phyloP scores from a whole-genome alignment of 2,113 vertebrate genomes.

The Echinops telfairi region DNA sequence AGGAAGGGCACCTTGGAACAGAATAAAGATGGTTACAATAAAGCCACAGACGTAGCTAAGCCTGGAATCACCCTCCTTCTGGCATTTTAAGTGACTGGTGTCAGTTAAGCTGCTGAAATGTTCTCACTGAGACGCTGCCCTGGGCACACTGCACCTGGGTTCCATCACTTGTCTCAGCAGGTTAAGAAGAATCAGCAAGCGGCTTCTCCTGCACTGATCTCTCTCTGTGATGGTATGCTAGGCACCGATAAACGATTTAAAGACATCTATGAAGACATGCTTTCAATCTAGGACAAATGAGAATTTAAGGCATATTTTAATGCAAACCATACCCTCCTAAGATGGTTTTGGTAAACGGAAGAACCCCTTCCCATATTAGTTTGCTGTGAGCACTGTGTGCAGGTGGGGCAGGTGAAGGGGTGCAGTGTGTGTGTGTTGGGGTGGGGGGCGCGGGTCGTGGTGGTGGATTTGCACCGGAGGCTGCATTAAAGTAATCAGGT shows the following conservation, averaged over 20 bases:
- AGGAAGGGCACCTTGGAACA: neutral
- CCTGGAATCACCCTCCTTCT: neutral
- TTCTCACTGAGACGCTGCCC: neutral
- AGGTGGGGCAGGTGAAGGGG: no score
- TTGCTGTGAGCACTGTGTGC: no score
- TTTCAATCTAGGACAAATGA: neutral
- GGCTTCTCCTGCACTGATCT: neutral
- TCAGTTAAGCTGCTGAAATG: no score
- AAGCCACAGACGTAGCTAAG: neutral
- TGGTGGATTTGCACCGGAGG: neutral
- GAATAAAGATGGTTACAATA: neutral
- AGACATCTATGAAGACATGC: neutral
- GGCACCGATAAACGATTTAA: neutral
- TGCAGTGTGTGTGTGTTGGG: no score
- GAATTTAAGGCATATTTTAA: neutral
- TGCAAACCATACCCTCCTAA: no score
- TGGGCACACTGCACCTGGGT: neutral
- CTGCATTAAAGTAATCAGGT: neutral
- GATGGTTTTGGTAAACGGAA: no score
- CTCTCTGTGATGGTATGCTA: neutral
- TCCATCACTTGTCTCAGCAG: neutral
- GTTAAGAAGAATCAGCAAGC: neutral
- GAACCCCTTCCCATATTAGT: no score
- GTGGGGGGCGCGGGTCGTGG: no score
- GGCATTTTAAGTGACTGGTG: neutral